Base-by-base conservation (phyloP, 2,888 invertebrate genomes). In the Smittia aterrima region DNA sequence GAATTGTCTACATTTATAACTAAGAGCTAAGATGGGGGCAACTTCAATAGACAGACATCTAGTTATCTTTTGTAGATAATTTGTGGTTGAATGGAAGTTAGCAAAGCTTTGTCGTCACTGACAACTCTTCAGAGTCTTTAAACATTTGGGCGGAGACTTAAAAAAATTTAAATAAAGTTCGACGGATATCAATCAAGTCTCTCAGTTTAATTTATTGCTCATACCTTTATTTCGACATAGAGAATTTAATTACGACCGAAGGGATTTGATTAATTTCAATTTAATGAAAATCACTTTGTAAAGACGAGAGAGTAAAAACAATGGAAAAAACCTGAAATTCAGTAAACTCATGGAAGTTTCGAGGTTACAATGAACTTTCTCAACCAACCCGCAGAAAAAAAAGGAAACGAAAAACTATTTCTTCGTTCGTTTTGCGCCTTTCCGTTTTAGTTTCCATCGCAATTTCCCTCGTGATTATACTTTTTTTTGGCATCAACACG, bases 371-470 rank as follows among this genome's bases (percentile, higher is more conserved):
- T 18, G 58, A 58, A 58, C 22, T 58, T 58, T 58, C 58, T 18
- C 20, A 18, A 22, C n/a, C 18, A 58, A 11, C 47, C n/a, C 2
- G 20, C 4, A 11, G 18, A 58, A 20, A 20, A 16, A 58, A 58
- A 58, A 6, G 22, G n/a, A 47, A 47, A 47, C 7, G 3, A 16
- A 47, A 58, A 58, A 22, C 58, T 58, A 58, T 58, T 58, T 58
- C 22, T 58, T 18, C 58, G 9, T 22, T 20, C 58, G 9, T 58
- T 58, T 58, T 58, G 38, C 20, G 9, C 20, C 20, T 58, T 58
- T 58, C 20, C 18, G 58, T 58, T 58, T 58, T 58, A 9, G 18
- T 58, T 58, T 58, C 58, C 22, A 20, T 58, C 58, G 58, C 58
- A 58, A 58, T 20, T 58, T 58, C 58, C 58, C 20, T 58, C 18